phyloP scores from a whole-genome alignment of 2,797 vertebrate species.

The Amniataba percoides region DNA sequence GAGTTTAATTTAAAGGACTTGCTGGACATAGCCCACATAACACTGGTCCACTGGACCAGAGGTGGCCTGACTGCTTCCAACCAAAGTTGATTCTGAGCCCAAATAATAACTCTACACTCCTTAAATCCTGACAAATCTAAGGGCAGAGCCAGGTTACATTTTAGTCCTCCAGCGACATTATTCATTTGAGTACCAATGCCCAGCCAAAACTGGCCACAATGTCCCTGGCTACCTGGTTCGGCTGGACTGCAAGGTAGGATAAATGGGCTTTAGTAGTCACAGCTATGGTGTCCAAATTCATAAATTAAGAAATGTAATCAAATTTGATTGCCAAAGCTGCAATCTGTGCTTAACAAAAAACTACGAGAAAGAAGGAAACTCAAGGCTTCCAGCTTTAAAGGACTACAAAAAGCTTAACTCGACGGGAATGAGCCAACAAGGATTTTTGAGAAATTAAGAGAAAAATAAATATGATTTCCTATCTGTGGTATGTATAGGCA shows the following conservation, averaged over 20 bases:
- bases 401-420: not conserved
- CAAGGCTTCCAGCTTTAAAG: not conserved
- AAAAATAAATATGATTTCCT: not conserved
- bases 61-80: not conserved
- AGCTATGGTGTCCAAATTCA: not conserved
- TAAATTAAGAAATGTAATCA: not conserved
- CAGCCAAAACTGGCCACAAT: too few relatives aligned
- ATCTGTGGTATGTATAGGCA: too few relatives aligned
- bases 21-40: not conserved
- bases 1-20: not conserved
- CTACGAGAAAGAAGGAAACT: not conserved
- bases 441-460: not conserved
- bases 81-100: conserved; percentile 2
- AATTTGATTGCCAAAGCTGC: not conserved
- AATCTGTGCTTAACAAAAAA: not conserved
- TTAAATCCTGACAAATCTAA: not conserved
- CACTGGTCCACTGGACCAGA: not conserved
- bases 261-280: not conserved
- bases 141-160: not conserved
- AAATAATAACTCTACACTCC: not conserved
- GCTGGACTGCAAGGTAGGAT: not conserved
- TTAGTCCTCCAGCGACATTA: not conserved
- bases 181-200: not conserved
- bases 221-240: not conserved
- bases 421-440: not conserved